Evolutionary conservation across 2,888 invertebrate genomes (phyloP).

Genomic region (Bursaphelenchus okinawaensis): DNA sequence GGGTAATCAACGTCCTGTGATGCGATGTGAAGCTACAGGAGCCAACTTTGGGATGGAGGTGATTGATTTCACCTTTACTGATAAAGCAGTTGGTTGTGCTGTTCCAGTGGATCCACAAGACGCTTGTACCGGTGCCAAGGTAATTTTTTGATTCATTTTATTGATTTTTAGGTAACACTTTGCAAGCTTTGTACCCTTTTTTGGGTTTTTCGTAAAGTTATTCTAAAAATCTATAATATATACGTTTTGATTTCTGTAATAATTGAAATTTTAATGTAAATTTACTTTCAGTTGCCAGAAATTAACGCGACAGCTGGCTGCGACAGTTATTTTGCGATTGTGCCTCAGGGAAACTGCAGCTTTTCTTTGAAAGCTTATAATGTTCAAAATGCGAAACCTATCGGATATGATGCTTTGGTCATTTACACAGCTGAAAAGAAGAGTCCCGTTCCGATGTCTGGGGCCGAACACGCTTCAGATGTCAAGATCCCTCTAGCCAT

Average conservation of each 20-base stretch:
- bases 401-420: slow-evolving; percentile 37
- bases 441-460: slow-evolving; percentile 47
- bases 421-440: slow-evolving; percentile 44
- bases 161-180: too few species aligned
- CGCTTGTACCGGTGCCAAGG: slow-evolving; percentile 41
- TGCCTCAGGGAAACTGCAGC: slow-evolving; percentile 46
- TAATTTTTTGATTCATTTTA: slow-evolving; percentile 17
- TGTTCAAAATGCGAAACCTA: slow-evolving; percentile 27
- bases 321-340: slow-evolving; percentile 42
- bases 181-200: too few species aligned
- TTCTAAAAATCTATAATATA: too few species aligned
- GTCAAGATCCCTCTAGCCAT: slow-evolving; percentile 50
- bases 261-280: not conserved
- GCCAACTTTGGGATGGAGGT: slow-evolving; percentile 51
- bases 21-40: slow-evolving; percentile 49
- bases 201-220: too few species aligned
- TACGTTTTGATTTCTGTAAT: not conserved
- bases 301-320: slow-evolving; percentile 31
- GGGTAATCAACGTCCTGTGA: slow-evolving; percentile 30
- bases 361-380: slow-evolving; percentile 22
- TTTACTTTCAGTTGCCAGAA: slow-evolving; percentile 15
- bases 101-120: slow-evolving; percentile 33
- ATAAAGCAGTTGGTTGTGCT: slow-evolving; percentile 39
- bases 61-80: slow-evolving; percentile 34
- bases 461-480: slow-evolving; percentile 37